Evolutionary conservation across 2,888 invertebrate species (phyloP), one percentile per base, ranked within the genome.

Genomic region (Cataglyphis rosenhaueri): DNA sequence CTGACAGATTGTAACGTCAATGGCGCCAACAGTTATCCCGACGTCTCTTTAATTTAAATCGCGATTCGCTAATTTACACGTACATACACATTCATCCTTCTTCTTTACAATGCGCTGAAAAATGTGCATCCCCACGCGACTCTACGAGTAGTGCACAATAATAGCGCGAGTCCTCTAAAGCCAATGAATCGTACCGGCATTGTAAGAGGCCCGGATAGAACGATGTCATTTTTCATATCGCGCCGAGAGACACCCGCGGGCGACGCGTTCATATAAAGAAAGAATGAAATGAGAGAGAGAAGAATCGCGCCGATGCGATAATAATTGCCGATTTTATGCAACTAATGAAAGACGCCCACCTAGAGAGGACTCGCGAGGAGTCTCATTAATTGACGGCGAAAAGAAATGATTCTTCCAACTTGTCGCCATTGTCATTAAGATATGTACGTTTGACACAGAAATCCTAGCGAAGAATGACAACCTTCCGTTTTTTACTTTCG

Each of bases 191-290:
- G 29, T 41, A 25, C 41, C 57, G 12, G 18, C 52, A 65, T 41
- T 81, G 41, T 35, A 18, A 44, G n/a, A 12, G 29, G 15, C 18
- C 10, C 38, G n/a, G 35, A 76, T 57, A 62, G 57, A 76, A 68
- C 44, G 38, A 41, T 55, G 41, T 41, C 62, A 74, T 82, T 82
- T 78, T 84, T 78, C 82, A 74, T 57, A 68, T 57, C 62, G n/a
- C 35, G 73, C 18, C 84, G 78, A 35, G 41, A 4, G 21, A 65
- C 84, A 78, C 84, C 85, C 12, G 82, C 82, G 78, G 25, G 25
- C 29, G 25, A 44, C 25, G 9, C 25, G 35, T n/a, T 55, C 25
- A 35, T 1, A 35, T 35, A 38, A 52, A 74, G 70, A 48, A 61
- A 66, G 52, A 68, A 62, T 62, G 57, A 29, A 75, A 70, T 38